phyloP scores from a whole-genome alignment of 2,888 invertebrate genomes.

The Stictocephala bisonia region DNA sequence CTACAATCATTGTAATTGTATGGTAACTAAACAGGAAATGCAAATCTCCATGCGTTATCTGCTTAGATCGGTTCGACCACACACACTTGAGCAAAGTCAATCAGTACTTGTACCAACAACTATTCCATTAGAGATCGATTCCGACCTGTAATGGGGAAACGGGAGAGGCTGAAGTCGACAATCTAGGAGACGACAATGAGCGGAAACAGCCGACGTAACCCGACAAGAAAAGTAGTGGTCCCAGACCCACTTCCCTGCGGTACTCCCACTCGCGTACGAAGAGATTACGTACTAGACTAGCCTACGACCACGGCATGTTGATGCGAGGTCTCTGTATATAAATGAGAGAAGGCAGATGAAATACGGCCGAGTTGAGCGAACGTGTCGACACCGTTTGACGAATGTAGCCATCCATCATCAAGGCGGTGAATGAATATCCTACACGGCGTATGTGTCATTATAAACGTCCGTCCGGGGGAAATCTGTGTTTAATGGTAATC shows the following conservation, averaged over 20 bases:
- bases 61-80: no score
- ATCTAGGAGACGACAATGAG: not conserved
- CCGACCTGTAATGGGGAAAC: not conserved
- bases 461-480: no score
- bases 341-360: slow-evolving; percentile 24
- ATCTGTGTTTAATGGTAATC: no score
- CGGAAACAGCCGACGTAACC: not conserved
- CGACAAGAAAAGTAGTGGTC: not conserved
- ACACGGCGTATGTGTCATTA: no score
- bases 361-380: slow-evolving; percentile 4
- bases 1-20: no score
- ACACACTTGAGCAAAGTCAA: not conserved
- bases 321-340: slow-evolving; percentile 12
- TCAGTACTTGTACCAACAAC: slow-evolving; percentile 9
- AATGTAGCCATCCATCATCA: slow-evolving; percentile 10
- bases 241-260: slow-evolving; percentile 12
- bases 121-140: slow-evolving; percentile 22
- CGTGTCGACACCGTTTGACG: slow-evolving; percentile 16
- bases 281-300: slow-evolving; percentile 26
- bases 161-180: slow-evolving; percentile 7
- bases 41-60: no score
- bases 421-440: no score
- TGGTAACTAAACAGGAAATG: slow-evolving; percentile 26
- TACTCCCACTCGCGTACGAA: not conserved
- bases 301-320: no score